Conservation (phyloP, 2,113 vertebrate species). For the Sinocyclocheilus maitianheensis region DNA sequence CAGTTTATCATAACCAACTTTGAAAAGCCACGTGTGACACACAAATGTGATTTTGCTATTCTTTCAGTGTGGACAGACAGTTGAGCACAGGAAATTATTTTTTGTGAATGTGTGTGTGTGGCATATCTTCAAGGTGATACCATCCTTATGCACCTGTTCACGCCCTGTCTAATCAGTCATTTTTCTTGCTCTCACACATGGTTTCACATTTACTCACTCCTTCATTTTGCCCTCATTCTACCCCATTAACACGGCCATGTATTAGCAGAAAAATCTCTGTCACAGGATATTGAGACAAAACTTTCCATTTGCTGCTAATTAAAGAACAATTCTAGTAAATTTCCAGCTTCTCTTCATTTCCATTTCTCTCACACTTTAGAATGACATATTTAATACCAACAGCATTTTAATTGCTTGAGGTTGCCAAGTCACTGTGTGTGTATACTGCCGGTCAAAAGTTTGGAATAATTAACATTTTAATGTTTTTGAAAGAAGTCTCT, state of each 20-base stretch:
- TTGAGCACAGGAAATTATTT: not conserved
- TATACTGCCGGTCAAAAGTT: not conserved
- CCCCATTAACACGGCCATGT: constrained; percentile 9
- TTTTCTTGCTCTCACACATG: constrained; percentile 4
- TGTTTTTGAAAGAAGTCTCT: not conserved
- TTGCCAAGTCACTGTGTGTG: not conserved
- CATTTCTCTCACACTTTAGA: constrained; percentile 10
- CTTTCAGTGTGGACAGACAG: not conserved
- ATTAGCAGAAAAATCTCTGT: constrained; percentile 21
- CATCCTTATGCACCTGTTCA: not conserved
- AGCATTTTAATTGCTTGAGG: not conserved
- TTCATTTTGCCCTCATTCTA: constrained; percentile 16
- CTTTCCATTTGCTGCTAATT: constrained; percentile 35
- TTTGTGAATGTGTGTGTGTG: not conserved
- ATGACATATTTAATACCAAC: not conserved
- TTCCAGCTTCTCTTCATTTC: constrained; percentile 31
- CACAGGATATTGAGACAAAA: constrained; percentile 26
- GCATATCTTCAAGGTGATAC: not conserved
- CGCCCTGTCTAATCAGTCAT: constrained; percentile 6
- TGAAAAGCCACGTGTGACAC: not conserved
- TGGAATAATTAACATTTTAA: not conserved
- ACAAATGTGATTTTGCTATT: not conserved
- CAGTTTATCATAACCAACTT: not conserved
- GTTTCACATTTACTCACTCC: constrained; percentile 5
- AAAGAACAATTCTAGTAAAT: constrained; percentile 40